phyloP scores from a whole-genome alignment of 1,140 invertebrate genomes.

The Calephelis virginiensis region DNA sequence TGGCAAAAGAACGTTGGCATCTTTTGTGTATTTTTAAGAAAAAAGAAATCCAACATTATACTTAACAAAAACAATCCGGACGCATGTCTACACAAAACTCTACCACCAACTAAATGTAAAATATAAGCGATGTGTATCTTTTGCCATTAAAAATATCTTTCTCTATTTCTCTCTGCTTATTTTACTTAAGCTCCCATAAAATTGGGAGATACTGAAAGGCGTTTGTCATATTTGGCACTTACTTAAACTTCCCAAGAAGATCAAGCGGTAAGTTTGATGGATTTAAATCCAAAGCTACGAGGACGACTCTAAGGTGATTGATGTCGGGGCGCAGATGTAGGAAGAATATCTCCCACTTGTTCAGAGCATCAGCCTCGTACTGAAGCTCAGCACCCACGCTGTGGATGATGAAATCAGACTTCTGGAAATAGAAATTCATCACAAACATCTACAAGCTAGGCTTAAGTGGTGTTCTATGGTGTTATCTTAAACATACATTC shows the following conservation, averaged over 20 bases:
- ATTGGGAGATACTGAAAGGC: too few relatives aligned
- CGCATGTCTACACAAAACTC: too few relatives aligned
- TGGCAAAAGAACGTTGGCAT: too few relatives aligned
- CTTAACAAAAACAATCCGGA: too few relatives aligned
- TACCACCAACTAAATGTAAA: too few relatives aligned
- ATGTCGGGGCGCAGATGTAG: slow-evolving; percentile 81
- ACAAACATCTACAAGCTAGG: neutral
- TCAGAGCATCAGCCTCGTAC: slow-evolving; percentile 83
- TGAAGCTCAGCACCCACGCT: slow-evolving; percentile 84
- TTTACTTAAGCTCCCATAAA: too few relatives aligned
- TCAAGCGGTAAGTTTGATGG: slow-evolving; percentile 76
- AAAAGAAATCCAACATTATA: too few relatives aligned
- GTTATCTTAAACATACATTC: too few relatives aligned
- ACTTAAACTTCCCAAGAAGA: slow-evolving; percentile 72
- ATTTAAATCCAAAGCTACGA: slow-evolving; percentile 83
- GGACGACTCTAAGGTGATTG: slow-evolving; percentile 78
- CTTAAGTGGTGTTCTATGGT: neutral
- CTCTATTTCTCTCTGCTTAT: too few relatives aligned
- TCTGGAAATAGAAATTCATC: slow-evolving; percentile 44
- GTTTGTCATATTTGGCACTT: slow-evolving; percentile 21
- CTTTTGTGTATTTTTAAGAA: too few relatives aligned
- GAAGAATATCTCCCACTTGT: slow-evolving; percentile 85
- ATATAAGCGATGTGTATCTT: too few relatives aligned
- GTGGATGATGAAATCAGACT: slow-evolving; percentile 74
- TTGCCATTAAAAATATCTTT: too few relatives aligned